A percentile compares a stretch with the other conserved stretches of the same genome.
Conservation (phyloP, 37 sponge, comb jelly and placozoan genomes). For the Oopsacas minuta region DNA sequence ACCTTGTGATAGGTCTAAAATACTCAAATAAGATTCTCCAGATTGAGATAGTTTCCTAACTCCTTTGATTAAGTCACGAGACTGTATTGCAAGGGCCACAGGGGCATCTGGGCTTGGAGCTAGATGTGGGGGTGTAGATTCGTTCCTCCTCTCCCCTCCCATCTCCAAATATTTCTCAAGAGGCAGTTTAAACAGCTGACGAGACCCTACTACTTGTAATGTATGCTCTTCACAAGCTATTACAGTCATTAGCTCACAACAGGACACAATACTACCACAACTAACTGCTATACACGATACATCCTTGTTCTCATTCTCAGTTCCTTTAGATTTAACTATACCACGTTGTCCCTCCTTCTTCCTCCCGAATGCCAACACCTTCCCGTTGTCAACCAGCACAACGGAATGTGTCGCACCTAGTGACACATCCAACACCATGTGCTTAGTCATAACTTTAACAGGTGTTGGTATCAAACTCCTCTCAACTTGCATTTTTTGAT, state of each 20-base stretch:
- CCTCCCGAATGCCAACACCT: constrained; percentile 72
- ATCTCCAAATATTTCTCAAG: not conserved
- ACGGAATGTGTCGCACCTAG: constrained; percentile 80
- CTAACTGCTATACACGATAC: not conserved
- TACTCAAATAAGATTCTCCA: not conserved
- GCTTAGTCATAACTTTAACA: constrained; percentile 61
- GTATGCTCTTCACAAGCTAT: constrained; percentile 46
- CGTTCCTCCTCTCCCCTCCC: not conserved
- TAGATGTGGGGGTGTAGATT: not conserved
- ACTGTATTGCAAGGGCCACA: not conserved
- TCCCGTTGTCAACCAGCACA: constrained; percentile 61
- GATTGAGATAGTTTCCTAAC: not conserved
- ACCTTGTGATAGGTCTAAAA: not conserved
- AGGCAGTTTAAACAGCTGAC: not conserved
- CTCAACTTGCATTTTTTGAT: constrained; percentile 37
- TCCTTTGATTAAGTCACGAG: not conserved
- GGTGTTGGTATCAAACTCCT: constrained; percentile 39
- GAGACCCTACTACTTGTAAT: not conserved
- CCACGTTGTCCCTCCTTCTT: constrained; percentile 86
- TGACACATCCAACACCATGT: constrained; percentile 68
- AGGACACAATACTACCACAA: constrained; percentile 39
- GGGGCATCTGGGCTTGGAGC: not conserved
- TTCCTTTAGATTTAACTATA: constrained; percentile 28
- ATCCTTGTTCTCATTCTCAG: constrained; percentile 8
- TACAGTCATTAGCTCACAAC: constrained; percentile 58